A percentile compares a stretch with the other conserved stretches of the same genome.
Conservation (phyloP, 2,113 vertebrate species). For the Felis catus region DNA sequence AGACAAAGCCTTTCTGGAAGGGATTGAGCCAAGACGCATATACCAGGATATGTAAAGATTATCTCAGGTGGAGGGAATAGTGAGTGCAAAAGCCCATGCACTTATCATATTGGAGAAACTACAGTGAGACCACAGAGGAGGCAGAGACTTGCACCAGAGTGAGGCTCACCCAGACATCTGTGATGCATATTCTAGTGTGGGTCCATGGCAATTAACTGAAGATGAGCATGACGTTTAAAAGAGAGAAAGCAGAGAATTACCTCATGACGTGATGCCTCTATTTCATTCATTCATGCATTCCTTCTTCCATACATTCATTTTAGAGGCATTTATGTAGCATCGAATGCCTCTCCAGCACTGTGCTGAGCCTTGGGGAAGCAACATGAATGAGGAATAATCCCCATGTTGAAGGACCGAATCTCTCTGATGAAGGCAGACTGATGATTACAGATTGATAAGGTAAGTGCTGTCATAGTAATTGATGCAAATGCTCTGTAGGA, state of each 20-base stretch:
- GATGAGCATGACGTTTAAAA: not conserved
- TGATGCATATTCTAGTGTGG: not conserved
- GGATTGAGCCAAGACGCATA: rapidly evolving
- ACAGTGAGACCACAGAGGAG: rapidly evolving
- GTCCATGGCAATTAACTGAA: not conserved
- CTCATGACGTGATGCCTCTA: rapidly evolving
- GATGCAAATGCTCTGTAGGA: rapidly evolving
- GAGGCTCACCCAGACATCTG: not conserved
- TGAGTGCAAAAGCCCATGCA: rapidly evolving
- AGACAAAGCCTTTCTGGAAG: not conserved
- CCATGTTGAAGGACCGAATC: not conserved
- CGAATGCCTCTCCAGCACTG: not conserved
- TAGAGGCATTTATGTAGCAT: not conserved
- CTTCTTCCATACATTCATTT: not conserved
- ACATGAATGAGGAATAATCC: not conserved
- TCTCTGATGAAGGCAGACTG: not conserved
- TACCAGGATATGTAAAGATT: rapidly evolving
- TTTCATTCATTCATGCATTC: not conserved
- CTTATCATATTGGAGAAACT: rapidly evolving
- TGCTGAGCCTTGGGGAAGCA: not conserved
- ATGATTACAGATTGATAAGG: not conserved
- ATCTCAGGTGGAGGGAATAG: rapidly evolving
- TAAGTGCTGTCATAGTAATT: rapidly evolving
- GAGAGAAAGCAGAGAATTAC: not conserved
- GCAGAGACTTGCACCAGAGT: not conserved